phyloP scores from a whole-genome alignment of 2,797 vertebrate species.

The Scyliorhinus canicula region DNA sequence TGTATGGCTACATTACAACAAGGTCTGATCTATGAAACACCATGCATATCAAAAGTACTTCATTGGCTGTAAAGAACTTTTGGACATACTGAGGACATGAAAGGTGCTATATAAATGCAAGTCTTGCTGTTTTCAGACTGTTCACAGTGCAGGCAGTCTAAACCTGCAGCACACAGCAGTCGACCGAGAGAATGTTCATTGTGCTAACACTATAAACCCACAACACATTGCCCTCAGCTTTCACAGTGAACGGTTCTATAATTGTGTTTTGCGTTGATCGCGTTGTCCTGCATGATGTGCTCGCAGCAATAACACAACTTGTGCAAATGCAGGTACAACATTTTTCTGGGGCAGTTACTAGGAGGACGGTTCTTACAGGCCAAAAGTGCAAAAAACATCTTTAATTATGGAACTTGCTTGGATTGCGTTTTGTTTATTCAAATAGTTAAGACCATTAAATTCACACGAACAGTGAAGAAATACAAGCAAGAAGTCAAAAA shows the following conservation, averaged over 20 bases:
- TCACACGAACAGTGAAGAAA: not conserved
- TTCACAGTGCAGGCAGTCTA: not conserved
- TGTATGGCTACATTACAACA: too few relatives aligned
- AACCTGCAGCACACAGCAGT: not conserved
- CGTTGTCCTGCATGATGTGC: not conserved
- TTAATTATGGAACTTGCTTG: not conserved
- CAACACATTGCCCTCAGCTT: not conserved
- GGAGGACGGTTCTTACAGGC: not conserved
- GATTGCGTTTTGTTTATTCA: not conserved
- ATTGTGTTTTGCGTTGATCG: not conserved
- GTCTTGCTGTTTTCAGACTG: too few relatives aligned
- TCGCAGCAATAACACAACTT: not conserved
- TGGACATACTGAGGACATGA: too few relatives aligned
- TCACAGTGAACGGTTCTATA: not conserved
- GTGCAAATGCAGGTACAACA: too few relatives aligned
- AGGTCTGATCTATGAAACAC: too few relatives aligned
- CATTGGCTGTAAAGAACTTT: too few relatives aligned
- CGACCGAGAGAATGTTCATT: not conserved
- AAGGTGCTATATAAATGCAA: too few relatives aligned
- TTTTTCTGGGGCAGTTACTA: not conserved
- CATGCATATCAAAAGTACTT: too few relatives aligned
- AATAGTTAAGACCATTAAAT: not conserved
- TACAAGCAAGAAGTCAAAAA: not conserved
- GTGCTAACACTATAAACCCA: not conserved
- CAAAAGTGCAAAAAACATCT: not conserved